A percentile compares a stretch with the other conserved stretches of the same genome.
phyloP scores from a whole-genome alignment of 2,797 vertebrate species.

The Australoheros facetus region DNA sequence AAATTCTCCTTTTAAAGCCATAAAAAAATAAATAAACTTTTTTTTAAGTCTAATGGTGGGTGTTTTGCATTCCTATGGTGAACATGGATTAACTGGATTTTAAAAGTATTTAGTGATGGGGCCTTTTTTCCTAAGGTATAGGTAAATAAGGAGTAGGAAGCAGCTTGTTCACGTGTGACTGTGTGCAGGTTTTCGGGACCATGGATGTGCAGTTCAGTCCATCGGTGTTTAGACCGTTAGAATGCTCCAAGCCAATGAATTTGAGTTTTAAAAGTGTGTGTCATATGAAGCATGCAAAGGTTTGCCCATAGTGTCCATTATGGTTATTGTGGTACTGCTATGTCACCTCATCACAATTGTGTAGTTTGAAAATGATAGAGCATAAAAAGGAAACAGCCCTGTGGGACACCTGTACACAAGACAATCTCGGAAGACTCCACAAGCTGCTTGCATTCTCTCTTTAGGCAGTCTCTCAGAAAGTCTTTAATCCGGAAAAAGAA shows the following conservation, averaged over 20 bases:
- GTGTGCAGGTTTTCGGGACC: not conserved
- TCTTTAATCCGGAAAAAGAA: conserved; percentile 12
- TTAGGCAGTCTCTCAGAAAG: conserved; percentile 21
- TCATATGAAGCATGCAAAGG: not conserved
- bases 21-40: not conserved
- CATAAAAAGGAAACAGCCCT: conserved; percentile 10
- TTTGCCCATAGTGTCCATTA: not conserved
- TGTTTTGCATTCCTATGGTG: not conserved
- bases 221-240: not conserved
- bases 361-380: conserved; percentile 25
- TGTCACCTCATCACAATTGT: conserved; percentile 7
- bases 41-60: not conserved
- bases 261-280: not conserved
- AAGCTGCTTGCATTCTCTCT: conserved; percentile 10
- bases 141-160: not conserved
- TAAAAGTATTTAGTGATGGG: not conserved
- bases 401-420: conserved; percentile 31
- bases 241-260: not conserved
- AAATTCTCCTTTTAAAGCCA: not conserved
- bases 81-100: not conserved
- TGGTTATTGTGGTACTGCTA: not conserved
- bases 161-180: not conserved
- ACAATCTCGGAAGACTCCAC: conserved; percentile 10
- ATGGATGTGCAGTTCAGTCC: not conserved
- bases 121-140: not conserved